Evolutionary conservation across 2,113 vertebrate genomes (phyloP), one percentile per base, ranked within the genome.

Genomic region (Peucedramus taeniatus): DNA sequence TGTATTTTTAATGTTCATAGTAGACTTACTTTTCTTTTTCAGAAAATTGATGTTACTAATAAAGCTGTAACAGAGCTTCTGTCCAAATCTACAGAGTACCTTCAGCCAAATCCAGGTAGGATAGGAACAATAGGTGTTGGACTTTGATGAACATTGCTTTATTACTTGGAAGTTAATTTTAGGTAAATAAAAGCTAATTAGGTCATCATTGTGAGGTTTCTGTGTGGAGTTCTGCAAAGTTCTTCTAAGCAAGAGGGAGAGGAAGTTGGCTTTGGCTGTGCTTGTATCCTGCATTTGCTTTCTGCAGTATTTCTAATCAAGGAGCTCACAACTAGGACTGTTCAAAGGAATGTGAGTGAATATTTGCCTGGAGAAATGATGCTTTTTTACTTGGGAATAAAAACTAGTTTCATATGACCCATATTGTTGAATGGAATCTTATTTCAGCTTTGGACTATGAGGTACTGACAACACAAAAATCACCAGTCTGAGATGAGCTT

Each of bases 21-120:
- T 39, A 60, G 51, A 40, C 51, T 71, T 86, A 19, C 45, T 61
- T 94, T 86, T 89, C 30, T 94, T 51, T 94, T 97, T 45, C 97
- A 99, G 99, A 99, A 99, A 99, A 99, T 99, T 70, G 99, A 99
- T n/a, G 86, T 99, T 90, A 99, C 99, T 93, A 99, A 98, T 97
- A 99, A 99, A 97, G 99, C 98, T 10, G 98, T 99, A 88, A 98
- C 98, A 3, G 99, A 99, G 61, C 98, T 99, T 61, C 96, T 99
- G 59, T 98, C 98, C 54, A 99, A 98, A 98, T 98, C 99, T 82
- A 99, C 99, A 1, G 99, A 99, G 71, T 99, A 99, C 94, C 98
- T 99, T 57, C 99, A 99, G 95, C 99, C 99, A 31, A 99, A 99
- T 98, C 99, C 99, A 98, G 99, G 99, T 99, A 98, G 96, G 79